Base-by-base conservation (phyloP, 2,888 invertebrate genomes). In the Volucella zonaria region DNA sequence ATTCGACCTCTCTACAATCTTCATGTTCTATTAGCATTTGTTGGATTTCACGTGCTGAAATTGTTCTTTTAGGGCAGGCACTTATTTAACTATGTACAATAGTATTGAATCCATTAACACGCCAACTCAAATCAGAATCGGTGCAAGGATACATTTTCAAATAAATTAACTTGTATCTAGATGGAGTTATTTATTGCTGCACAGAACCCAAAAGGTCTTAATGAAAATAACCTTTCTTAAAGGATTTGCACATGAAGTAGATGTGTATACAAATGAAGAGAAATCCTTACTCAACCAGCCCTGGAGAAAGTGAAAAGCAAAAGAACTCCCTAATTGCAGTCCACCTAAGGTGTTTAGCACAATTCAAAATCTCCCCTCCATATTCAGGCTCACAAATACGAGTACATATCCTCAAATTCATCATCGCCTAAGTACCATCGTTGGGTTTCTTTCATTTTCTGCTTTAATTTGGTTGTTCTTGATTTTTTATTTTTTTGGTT, bases 131-230 rank as follows among this genome's bases (percentile, higher is more conserved):
- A 52, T 81, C 66, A 18, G 23, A 71, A 51, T 49, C 51, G 47
- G 52, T 79, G 82, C 67, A 71, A 54, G 70, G 70, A 62, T 66
- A 56, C 6, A 66, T 75, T 80, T 75, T 74, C 66, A 80, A 71
- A 80, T 64, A 76, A 83, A 85, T 85, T 85, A 77, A 81, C 81
- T 85, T 80, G 76, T 85, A 77, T 77, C 85, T 81, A 81, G 85
- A 81, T 64, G 73, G 45, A 73, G 81, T 68, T 68, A 85, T 85
- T 85, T 73, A 80, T 81, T 76, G 81, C 71, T 42, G 62, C 67
- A 83, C 79, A 75, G 77, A 74, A 31, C 31, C 77, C 77, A 45
- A 81, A 71, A 76, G 73, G 81, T 77, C 73, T 31, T 31, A 31
- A 31, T 31, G 31, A 31, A 31, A 31, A 31, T 31, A 31, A 31